phyloP scores from a whole-genome alignment of 2,113 vertebrate genomes.

The Prochilodus magdalenae region DNA sequence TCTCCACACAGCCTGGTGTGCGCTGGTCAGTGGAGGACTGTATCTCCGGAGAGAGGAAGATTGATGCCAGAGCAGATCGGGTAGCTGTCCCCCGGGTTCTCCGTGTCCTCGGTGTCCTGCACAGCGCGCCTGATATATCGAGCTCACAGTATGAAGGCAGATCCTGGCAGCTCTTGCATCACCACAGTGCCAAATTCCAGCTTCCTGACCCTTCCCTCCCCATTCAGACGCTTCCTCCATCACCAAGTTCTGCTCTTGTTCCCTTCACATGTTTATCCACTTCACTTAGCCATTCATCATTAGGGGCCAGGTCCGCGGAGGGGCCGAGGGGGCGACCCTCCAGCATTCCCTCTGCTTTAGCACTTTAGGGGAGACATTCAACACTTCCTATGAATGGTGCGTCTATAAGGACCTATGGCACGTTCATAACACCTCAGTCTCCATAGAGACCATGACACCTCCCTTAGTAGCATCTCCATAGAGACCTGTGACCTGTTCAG shows the following conservation, averaged over 20 bases:
- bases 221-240: not conserved
- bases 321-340: not conserved
- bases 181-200: conserved; percentile 52
- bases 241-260: not conserved
- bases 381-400: no score
- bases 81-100: not conserved
- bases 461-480: no score
- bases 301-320: not conserved
- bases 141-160: not conserved
- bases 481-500: no score
- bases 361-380: not conserved
- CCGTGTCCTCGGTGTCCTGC: not conserved
- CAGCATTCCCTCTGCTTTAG: not conserved
- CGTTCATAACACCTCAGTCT: no score
- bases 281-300: not conserved
- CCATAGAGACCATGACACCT: no score
- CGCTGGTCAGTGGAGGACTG: no score
- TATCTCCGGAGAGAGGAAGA: no score
- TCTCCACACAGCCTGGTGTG: no score
- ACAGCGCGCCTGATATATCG: not conserved
- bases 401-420: no score
- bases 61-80: not conserved
- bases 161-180: conserved; percentile 8
- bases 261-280: not conserved
- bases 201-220: not conserved